Conservation (phyloP, 2,113 vertebrate genomes). For the Gobius niger region DNA sequence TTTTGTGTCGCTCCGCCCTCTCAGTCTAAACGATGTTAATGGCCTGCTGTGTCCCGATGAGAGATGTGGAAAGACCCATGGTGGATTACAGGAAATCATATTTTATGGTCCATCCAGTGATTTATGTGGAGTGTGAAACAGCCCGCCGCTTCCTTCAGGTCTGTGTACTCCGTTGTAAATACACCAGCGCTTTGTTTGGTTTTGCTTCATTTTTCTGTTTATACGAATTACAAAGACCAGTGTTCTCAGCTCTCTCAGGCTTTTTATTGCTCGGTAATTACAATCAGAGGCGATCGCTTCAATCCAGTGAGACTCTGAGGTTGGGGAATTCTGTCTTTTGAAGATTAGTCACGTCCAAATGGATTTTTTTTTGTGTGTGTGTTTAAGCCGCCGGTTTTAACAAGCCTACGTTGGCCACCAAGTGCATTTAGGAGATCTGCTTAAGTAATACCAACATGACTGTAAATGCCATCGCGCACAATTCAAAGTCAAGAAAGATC, state of each 20-base stretch:
- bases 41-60: constrained; percentile 5
- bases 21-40: constrained; percentile 22
- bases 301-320: constrained; percentile 52
- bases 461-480: not conserved
- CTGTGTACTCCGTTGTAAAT: not conserved
- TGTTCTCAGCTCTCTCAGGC: constrained; percentile 33
- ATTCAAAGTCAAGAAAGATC: constrained; percentile 4
- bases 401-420: constrained; percentile 38
- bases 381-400: constrained; percentile 56
- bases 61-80: constrained; percentile 20
- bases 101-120: constrained; percentile 57
- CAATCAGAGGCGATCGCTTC: constrained; percentile 50
- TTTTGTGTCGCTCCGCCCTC: constrained; percentile 5
- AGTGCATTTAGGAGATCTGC: constrained; percentile 38
- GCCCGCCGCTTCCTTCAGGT: constrained; percentile 16
- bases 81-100: constrained; percentile 57
- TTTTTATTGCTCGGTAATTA: constrained; percentile 63
- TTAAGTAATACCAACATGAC: constrained; percentile 36
- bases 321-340: constrained; percentile 60
- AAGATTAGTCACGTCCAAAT: constrained; percentile 69
- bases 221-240: constrained; percentile 30
- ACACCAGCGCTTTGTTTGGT: constrained; percentile 13
- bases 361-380: constrained; percentile 49
- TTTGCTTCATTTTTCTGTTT: constrained; percentile 29
- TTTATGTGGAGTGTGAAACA: constrained; percentile 54